Evolutionary conservation across 1,140 invertebrate species (phyloP).

Genomic region (Sinonovacula constricta): DNA sequence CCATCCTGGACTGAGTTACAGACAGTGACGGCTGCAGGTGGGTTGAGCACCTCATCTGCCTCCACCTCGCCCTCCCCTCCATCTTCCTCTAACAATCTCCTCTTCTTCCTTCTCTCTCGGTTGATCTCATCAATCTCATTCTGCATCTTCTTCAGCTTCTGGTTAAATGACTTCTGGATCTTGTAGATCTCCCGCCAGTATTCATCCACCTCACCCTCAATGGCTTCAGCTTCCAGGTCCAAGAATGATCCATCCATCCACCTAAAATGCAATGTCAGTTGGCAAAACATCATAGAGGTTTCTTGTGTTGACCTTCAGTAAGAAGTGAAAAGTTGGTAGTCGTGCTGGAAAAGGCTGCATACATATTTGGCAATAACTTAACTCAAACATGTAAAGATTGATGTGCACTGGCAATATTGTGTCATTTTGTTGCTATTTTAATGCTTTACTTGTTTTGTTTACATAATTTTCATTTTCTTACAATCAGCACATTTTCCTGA

Average conservation of each 20-base stretch:
- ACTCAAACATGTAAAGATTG: too few relatives aligned
- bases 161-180: constrained; percentile 89
- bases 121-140: constrained; percentile 75
- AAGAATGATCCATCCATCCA: constrained; percentile 96
- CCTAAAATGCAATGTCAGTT: constrained; percentile 51
- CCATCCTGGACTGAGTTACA: constrained; percentile 81
- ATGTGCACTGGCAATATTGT: not conserved
- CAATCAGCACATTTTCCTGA: too few relatives aligned
- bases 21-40: constrained; percentile 72
- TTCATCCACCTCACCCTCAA: constrained; percentile 76
- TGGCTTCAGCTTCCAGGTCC: constrained; percentile 84
- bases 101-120: constrained; percentile 74
- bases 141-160: constrained; percentile 81
- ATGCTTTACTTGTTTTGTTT: not conserved
- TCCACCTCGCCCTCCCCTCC: constrained; percentile 79
- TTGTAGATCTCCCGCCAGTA: constrained; percentile 84
- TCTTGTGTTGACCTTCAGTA: not conserved
- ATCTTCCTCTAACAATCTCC: constrained; percentile 81
- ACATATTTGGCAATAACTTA: too few relatives aligned
- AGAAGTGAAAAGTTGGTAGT: not conserved
- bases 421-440: not conserved
- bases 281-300: not conserved
- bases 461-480: not conserved
- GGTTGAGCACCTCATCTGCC: constrained; percentile 68
- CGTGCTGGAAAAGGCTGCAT: too few relatives aligned